phyloP scores from a whole-genome alignment of 2,113 vertebrate genomes.

The Paradoxurus hermaphroditus region DNA sequence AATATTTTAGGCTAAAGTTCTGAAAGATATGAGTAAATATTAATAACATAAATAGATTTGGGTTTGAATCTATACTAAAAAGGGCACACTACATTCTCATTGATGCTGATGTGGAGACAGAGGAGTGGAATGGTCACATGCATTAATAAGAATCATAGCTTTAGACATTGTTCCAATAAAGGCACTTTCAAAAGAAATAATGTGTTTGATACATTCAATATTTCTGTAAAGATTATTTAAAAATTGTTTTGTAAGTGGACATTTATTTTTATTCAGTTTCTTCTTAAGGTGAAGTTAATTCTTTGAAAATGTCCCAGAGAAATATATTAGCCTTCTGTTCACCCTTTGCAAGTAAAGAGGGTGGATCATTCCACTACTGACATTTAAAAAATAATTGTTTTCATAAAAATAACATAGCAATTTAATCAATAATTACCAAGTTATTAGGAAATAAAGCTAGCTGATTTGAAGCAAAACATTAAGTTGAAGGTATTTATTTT shows the following conservation, averaged over 20 bases:
- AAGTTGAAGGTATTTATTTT: background rate
- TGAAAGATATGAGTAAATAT: background rate
- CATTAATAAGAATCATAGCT: background rate
- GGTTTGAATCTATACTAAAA: background rate
- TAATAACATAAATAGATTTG: background rate
- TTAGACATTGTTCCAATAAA: background rate
- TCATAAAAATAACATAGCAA: background rate
- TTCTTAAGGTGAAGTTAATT: conserved; percentile 80
- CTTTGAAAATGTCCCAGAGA: conserved; percentile 81
- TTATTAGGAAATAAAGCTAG: background rate
- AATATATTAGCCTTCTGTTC: conserved; percentile 85
- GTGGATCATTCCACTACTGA: conserved; percentile 85
- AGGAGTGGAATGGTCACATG: background rate
- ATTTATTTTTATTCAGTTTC: conserved; percentile 78
- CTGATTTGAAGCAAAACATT: conserved; percentile 1
- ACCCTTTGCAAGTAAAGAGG: conserved; percentile 79
- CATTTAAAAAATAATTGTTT: conserved; percentile 51
- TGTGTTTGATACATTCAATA: background rate
- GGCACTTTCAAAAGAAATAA: background rate
- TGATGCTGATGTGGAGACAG: background rate
- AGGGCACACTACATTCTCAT: background rate
- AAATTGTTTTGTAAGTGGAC: conserved; percentile 66
- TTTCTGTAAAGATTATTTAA: background rate
- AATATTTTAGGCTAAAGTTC: background rate
- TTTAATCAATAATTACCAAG: background rate